Evolutionary conservation across 2,888 invertebrate genomes (phyloP), one percentile per base, ranked within the genome.

Genomic region (Lacanobia oleracea): DNA sequence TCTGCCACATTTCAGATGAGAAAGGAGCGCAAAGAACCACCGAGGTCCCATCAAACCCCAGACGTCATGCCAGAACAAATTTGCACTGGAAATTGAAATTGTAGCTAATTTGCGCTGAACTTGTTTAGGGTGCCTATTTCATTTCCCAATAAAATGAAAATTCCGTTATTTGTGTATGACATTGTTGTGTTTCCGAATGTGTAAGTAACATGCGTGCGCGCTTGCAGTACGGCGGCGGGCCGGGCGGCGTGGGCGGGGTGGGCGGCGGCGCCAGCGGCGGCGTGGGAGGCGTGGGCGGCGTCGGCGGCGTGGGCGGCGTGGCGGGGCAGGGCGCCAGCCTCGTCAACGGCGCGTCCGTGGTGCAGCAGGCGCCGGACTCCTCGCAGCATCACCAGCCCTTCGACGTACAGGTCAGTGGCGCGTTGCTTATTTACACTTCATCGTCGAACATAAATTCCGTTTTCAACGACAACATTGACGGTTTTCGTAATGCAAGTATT

Each of bases 371-470:
- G 92, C 96, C 93, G 10, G 95, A 95, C 90, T 88, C 94, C 88
- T 82, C 96, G 91, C 96, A 97, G 89, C 97, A 97, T 88, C 97
- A 97, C 87, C 97, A 97, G 91, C 97, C 97, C 90, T 98, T 97
- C 93, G 98, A 98, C 94, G 97, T 98, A 89, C 98, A 98, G 98
- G 98, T 98, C 88, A 93, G 97, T 94, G 43, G 0, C 21, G 9
- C n/a, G 6, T 16, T 43, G 16, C 21, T n/a, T 45, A 48, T 53
- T n/a, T 16, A 50, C 14, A 8, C 14, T 21, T 9, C 21, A 4
- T 48, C 48, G 18, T 6, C 14, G 9, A n/a, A 3, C 14, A n/a
- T 37, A 3, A n/a, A 37, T 37, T 12, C 33, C 12, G 1, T 57
- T 12, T n/a, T n/a, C 18, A n/a, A n/a, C 12, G 21, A 16, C n/a